Conservation (phyloP, 2,888 invertebrate species). For the Pegoplata infirma region DNA sequence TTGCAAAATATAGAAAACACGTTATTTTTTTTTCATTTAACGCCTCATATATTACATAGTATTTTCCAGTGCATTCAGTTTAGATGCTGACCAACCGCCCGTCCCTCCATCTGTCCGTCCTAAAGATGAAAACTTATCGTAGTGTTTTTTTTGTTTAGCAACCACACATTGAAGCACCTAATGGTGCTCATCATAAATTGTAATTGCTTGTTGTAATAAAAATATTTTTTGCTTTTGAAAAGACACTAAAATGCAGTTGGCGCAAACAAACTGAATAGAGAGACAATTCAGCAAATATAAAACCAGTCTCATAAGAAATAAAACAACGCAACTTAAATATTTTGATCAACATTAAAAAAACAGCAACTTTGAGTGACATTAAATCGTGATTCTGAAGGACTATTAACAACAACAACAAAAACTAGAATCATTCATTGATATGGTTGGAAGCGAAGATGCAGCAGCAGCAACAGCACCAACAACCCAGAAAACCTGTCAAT, state of each 20-base stretch:
- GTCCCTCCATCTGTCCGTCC: too few species aligned
- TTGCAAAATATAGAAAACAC: conserved; percentile 21
- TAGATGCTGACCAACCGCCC: too few species aligned
- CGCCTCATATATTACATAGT: conserved; percentile 14
- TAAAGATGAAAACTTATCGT: neutral
- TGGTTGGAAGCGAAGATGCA: neutral
- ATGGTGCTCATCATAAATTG: conserved; percentile 44
- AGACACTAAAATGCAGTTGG: neutral
- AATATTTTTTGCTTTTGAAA: too few species aligned
- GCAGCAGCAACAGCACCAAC: neutral
- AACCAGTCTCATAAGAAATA: conserved; percentile 12
- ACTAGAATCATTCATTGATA: neutral
- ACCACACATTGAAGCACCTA: conserved; percentile 16
- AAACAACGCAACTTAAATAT: conserved; percentile 1
- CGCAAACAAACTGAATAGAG: too few species aligned
- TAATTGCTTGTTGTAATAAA: conserved; percentile 49
- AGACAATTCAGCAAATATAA: neutral
- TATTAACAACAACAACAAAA: neutral
- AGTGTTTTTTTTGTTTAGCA: neutral
- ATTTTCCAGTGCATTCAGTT: too few species aligned
- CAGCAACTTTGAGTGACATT: conserved; percentile 21
- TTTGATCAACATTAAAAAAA: too few species aligned
- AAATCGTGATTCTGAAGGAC: conserved; percentile 36
- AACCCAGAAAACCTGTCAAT: conserved; percentile 41
- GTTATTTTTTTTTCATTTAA: conserved; percentile 36